A percentile compares a stretch with the other conserved stretches of the same genome.
These are phyloP conservation scores for Trochalopteron elliotii DNA, from an alignment of 2,113 vertebrate genomes.

Conservation along the genomic window DNA sequence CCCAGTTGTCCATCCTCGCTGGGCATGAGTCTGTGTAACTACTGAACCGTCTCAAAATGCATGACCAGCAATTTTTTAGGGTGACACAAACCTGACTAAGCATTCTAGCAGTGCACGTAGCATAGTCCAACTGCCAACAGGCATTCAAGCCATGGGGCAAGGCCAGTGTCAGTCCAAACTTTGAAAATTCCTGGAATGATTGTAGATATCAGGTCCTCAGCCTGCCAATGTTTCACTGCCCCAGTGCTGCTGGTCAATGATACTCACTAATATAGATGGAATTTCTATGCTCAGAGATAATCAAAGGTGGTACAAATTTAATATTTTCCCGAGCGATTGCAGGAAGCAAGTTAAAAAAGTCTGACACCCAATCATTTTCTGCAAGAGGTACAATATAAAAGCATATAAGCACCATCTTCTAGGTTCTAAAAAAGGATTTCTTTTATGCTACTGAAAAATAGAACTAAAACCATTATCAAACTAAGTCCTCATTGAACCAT, in stretches of 20 bases:
- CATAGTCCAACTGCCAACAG: not conserved
- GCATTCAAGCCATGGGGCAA: not conserved
- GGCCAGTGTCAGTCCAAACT: not conserved
- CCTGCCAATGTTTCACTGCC: not conserved
- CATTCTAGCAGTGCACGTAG: not conserved
- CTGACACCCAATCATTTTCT: not conserved
- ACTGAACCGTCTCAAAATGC: not conserved
- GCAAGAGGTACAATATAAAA: not conserved
- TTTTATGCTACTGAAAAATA: not conserved
- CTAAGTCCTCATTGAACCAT: not conserved
- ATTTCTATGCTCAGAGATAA: not conserved
- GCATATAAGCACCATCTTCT: not conserved
- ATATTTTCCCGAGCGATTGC: not conserved
- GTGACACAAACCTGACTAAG: not conserved
- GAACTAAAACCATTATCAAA: not conserved
- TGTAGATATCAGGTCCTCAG: not conserved
- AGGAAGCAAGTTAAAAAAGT: not conserved
- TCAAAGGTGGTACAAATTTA: not conserved
- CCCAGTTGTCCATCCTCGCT: not conserved
- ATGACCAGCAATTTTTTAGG: not conserved
- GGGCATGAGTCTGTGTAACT: not conserved
- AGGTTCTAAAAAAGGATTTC: not conserved
- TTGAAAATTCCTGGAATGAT: not conserved
- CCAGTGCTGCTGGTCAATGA: rapidly evolving
- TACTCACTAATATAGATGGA: not conserved